Conservation (phyloP, 2,888 invertebrate genomes). For the Dastarcus helophoroides region DNA sequence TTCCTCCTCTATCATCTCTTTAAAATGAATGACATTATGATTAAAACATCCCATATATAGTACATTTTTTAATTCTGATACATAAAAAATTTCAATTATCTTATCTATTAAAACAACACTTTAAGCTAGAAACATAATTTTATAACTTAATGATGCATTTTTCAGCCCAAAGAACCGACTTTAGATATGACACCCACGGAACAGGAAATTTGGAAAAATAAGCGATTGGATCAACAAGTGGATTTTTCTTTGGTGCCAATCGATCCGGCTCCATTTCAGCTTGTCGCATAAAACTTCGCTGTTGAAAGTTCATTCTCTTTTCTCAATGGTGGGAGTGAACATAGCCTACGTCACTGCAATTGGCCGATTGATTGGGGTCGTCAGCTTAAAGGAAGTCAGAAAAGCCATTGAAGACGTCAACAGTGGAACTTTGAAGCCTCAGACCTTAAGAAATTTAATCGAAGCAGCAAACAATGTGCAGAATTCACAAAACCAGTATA, state of each 20-base stretch:
- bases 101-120: no score
- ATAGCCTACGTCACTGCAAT: conserved; percentile 94
- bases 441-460: no score
- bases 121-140: no score
- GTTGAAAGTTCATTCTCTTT: conserved; percentile 62
- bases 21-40: no score
- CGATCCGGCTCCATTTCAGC: conserved; percentile 93
- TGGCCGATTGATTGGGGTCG: conserved; percentile 83
- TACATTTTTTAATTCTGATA: no score
- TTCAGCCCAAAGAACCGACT: conserved; percentile 68
- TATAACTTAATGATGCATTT: no score
- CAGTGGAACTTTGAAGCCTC: conserved; percentile 43
- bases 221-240: conserved; percentile 68
- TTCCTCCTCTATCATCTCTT: no score
- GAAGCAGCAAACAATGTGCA: no score
- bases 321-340: conserved; percentile 90
- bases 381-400: conserved; percentile 79
- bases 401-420: conserved; percentile 78
- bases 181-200: conserved; percentile 84
- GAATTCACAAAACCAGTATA: no score
- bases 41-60: no score
- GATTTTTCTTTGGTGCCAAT: conserved; percentile 68
- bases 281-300: conserved; percentile 84
- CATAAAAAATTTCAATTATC: no score
- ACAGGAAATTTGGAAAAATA: conserved; percentile 83